Conservation (phyloP, 92 coral and sea anemone species). For the Actinostola sp. region DNA sequence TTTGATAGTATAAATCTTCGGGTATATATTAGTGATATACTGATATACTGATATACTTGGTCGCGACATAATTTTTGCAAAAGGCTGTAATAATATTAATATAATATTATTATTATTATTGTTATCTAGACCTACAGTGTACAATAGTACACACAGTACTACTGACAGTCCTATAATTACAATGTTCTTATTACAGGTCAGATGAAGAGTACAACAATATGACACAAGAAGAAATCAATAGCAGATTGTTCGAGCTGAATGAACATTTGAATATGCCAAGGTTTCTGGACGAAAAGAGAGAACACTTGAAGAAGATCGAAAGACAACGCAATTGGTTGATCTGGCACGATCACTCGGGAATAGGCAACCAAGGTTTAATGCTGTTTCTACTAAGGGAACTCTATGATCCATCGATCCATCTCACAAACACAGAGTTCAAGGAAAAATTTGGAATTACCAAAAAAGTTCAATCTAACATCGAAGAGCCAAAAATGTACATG, state of each 20-base stretch:
- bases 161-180: not conserved
- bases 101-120: no score
- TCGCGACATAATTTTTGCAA: no score
- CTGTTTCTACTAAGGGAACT: conserved; percentile 31
- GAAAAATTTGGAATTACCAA: not conserved
- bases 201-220: conserved; percentile 23
- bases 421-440: conserved; percentile 23
- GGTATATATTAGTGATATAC: no score
- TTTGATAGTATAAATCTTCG: no score
- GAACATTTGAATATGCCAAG: not conserved
- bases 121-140: no score
- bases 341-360: conserved; percentile 46
- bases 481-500: conserved; percentile 26
- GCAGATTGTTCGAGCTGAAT: conserved; percentile 17
- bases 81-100: no score
- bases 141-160: no score
- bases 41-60: no score
- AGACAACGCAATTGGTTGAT: conserved; percentile 30
- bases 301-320: conserved; percentile 10
- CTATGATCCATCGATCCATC: conserved; percentile 42
- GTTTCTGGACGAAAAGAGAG: not conserved
- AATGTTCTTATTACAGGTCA: not conserved
- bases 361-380: conserved; percentile 26
- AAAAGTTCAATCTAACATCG: conserved; percentile 17
- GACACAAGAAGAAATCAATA: conserved; percentile 13